Percentiles rank a stretch among this genome's conserved stretches.
These are phyloP conservation scores for Amiota communis DNA, from an alignment of 2,888 invertebrate species.

Conservation along the genomic window DNA sequence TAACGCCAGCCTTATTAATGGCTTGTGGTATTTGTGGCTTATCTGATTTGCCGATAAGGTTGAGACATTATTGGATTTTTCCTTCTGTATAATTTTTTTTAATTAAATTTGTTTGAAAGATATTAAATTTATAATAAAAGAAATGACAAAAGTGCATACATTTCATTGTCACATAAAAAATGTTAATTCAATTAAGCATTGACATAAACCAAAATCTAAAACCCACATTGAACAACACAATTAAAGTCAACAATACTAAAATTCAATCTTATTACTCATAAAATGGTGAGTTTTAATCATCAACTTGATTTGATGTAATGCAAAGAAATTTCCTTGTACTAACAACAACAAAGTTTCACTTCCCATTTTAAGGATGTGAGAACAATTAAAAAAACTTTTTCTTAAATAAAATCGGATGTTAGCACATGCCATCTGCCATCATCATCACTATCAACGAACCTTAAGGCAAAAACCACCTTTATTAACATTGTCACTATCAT, in stretches of 20 bases:
- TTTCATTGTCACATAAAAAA: neutral
- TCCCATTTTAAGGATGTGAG: no score
- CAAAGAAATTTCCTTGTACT: neutral
- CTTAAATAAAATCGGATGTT: no score
- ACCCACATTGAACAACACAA: neutral
- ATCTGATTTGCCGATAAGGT: no score
- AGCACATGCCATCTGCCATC: no score
- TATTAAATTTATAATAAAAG: no score
- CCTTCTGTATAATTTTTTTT: neutral
- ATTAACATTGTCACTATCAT: no score
- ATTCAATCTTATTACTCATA: constrained; percentile 11
- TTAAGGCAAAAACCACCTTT: no score
- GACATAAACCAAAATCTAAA: neutral
- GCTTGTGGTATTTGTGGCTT: no score
- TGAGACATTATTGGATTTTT: no score
- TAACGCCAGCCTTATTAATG: no score
- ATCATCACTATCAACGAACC: no score
- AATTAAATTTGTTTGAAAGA: neutral
- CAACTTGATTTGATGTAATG: neutral
- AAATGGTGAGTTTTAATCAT: constrained; percentile 14
- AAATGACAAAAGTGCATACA: neutral
- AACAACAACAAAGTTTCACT: neutral
- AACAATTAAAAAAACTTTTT: no score
- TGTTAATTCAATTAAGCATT: constrained; percentile 11
- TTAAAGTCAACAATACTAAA: constrained; percentile 1